These are phyloP conservation scores for Ctenochaetus hawaiiensis DNA, from an alignment of 2,797 vertebrate species.

Conservation along the genomic window DNA sequence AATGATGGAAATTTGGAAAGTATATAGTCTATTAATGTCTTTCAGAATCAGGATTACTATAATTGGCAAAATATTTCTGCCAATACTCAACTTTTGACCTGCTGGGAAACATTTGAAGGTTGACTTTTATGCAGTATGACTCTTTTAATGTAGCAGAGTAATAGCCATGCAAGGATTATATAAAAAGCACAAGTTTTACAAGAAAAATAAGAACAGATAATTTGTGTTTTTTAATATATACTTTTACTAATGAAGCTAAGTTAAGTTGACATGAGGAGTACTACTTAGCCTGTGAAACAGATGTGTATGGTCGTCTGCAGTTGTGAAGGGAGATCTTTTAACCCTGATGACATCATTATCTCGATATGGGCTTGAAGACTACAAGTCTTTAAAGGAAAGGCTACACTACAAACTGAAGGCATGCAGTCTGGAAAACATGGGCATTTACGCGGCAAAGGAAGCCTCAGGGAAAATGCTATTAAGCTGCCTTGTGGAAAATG, in stretches of 20 bases:
- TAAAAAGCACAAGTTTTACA: slow-evolving; percentile 4
- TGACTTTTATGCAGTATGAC: slow-evolving; percentile 9
- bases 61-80: slow-evolving; percentile 7
- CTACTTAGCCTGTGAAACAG: background rate
- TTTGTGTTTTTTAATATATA: background rate
- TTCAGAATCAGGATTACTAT: slow-evolving; percentile 30
- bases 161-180: background rate
- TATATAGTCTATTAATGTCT: slow-evolving; percentile 25
- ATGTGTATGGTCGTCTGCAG: background rate
- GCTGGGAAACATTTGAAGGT: slow-evolving; percentile 12
- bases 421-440: background rate
- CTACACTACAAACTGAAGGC: background rate
- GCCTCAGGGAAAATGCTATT: background rate
- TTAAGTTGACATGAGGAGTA: background rate
- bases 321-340: background rate
- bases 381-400: background rate
- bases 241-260: background rate
- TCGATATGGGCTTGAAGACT: background rate
- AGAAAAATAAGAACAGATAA: slow-evolving; percentile 3
- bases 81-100: slow-evolving; percentile 5
- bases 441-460: background rate
- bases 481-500: background rate
- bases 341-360: background rate
- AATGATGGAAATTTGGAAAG: slow-evolving; percentile 18
- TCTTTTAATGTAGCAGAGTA: background rate